phyloP scores from a whole-genome alignment of 2,113 vertebrate species.

The Numida meleagris region DNA sequence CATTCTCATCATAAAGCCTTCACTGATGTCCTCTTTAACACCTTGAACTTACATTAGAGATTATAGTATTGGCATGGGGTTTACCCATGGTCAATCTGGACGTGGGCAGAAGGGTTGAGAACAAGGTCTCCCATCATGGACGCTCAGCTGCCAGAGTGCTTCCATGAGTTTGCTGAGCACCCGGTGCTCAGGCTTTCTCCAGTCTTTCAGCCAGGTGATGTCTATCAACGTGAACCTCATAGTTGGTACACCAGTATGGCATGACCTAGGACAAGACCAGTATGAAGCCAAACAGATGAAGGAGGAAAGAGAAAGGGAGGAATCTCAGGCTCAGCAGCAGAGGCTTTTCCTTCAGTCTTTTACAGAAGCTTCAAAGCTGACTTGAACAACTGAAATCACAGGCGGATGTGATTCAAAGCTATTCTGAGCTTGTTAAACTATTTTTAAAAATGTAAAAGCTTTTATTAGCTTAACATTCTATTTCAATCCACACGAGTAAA shows the following conservation, averaged over 20 bases:
- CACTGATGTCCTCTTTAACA: not conserved
- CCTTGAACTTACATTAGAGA: not conserved
- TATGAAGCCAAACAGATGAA: not conserved
- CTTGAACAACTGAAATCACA: slow-evolving; percentile 31
- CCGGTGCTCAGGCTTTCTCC: not conserved
- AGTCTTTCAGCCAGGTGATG: not conserved
- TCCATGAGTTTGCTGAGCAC: not conserved
- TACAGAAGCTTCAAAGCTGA: not conserved
- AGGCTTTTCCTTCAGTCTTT: slow-evolving; percentile 2
- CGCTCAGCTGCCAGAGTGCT: not conserved
- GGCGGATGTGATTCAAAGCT: slow-evolving; percentile 23
- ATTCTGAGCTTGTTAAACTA: slow-evolving; percentile 29
- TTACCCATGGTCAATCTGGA: not conserved
- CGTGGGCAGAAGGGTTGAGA: not conserved
- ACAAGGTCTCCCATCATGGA: not conserved
- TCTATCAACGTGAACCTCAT: not conserved
- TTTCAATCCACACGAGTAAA: slow-evolving; percentile 27
- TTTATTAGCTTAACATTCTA: slow-evolving; percentile 33
- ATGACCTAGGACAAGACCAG: not conserved
- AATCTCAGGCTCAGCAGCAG: not conserved
- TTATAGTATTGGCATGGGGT: not conserved
- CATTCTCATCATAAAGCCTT: not conserved
- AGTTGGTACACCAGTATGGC: not conserved
- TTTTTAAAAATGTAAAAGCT: slow-evolving; percentile 52
- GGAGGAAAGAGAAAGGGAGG: not conserved